These are phyloP conservation scores for Xiphophorus couchianus DNA, from an alignment of 2,113 vertebrate species.

Conservation along the genomic window DNA sequence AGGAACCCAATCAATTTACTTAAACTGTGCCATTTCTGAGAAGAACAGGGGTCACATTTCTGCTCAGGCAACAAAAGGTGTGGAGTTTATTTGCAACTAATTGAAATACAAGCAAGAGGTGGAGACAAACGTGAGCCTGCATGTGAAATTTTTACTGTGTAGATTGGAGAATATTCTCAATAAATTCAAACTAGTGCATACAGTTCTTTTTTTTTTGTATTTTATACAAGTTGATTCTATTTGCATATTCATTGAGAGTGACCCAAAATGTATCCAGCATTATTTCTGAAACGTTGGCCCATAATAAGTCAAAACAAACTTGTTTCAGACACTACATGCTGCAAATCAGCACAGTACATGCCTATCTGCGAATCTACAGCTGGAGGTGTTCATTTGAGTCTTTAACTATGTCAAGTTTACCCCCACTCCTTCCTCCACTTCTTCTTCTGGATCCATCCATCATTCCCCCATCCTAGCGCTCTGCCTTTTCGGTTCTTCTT, in stretches of 20 bases:
- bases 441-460: conserved; percentile 12
- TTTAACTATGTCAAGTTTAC: conserved; percentile 37
- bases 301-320: too few species aligned
- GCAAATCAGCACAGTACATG: not conserved
- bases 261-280: too few species aligned
- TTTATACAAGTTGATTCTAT: too few species aligned
- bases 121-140: too few species aligned
- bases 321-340: not conserved
- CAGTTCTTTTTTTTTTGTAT: too few species aligned
- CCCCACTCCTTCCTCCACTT: conserved; percentile 21
- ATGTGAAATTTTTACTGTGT: too few species aligned
- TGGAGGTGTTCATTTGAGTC: conserved; percentile 29
- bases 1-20: not conserved
- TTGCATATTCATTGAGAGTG: too few species aligned
- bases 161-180: too few species aligned
- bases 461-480: conserved; percentile 21
- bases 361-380: conserved; percentile 15
- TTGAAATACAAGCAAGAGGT: too few species aligned
- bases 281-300: too few species aligned
- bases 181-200: too few species aligned
- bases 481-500: conserved; percentile 46
- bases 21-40: not conserved
- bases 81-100: not conserved
- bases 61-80: not conserved
- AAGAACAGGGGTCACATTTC: not conserved